phyloP scores from a whole-genome alignment of 2,113 vertebrate genomes.

The Salvator merianae region DNA sequence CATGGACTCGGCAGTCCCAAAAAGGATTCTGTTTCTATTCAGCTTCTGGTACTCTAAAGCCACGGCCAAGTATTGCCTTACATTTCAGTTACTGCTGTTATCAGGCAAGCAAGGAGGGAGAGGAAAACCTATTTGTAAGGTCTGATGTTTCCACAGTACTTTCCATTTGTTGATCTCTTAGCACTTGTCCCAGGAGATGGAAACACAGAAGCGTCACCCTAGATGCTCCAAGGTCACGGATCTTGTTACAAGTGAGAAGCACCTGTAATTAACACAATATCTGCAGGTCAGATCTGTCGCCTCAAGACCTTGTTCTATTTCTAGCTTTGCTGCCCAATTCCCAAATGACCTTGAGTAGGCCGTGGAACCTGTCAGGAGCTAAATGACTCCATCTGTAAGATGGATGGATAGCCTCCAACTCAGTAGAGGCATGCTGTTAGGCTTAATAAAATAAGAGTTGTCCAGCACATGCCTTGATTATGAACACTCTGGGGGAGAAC shows the following conservation, averaged over 20 bases:
- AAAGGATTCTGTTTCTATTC: background rate
- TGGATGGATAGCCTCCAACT: background rate
- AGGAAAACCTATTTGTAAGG: background rate
- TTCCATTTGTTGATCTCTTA: background rate
- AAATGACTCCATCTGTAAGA: conserved; percentile 10
- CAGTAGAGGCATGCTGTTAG: background rate
- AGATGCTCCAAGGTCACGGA: background rate
- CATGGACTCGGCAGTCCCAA: no score
- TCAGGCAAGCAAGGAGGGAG: background rate
- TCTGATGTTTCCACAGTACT: conserved; percentile 9
- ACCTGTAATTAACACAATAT: conserved; percentile 16
- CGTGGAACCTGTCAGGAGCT: background rate
- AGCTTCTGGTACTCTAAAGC: background rate
- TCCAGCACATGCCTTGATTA: background rate
- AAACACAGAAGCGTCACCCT: conserved; percentile 1
- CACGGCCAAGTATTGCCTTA: background rate
- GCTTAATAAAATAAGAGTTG: background rate
- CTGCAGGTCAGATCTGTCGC: background rate
- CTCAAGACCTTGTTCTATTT: background rate
- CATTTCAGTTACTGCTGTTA: background rate
- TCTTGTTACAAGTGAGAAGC: conserved; percentile 1
- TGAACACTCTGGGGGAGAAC: background rate
- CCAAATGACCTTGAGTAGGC: background rate
- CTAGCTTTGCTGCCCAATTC: conserved; percentile 7
- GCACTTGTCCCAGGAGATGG: conserved; percentile 15